Conservation (phyloP, 37 sponge, comb jelly and placozoan species). For the Halisarca cf. caerulea region DNA sequence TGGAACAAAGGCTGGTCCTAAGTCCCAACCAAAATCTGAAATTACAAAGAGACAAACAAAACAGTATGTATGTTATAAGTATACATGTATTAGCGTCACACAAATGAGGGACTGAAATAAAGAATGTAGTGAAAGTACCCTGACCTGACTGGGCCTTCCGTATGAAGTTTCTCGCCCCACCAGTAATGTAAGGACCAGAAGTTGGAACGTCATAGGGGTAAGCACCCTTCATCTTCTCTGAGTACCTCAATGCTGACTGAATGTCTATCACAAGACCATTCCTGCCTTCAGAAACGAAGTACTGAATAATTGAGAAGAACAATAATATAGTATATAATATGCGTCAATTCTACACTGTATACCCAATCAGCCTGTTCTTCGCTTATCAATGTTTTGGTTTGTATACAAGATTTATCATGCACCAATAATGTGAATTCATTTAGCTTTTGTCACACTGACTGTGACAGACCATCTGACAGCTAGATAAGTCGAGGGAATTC, state of each 20-base stretch:
- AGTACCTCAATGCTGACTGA: slow-evolving; percentile 77
- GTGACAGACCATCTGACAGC: too few relatives aligned
- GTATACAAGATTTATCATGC: too few relatives aligned
- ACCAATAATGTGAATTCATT: too few relatives aligned
- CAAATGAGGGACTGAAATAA: too few relatives aligned
- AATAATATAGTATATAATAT: not conserved
- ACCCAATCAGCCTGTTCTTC: too few relatives aligned
- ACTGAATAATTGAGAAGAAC: slow-evolving; percentile 37
- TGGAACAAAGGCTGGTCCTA: slow-evolving; percentile 96
- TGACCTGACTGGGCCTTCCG: slow-evolving; percentile 84
- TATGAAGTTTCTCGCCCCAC: slow-evolving; percentile 72
- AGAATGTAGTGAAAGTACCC: too few relatives aligned
- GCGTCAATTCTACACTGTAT: too few relatives aligned
- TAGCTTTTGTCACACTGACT: too few relatives aligned
- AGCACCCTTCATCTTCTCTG: slow-evolving; percentile 10
- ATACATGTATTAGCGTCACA: too few relatives aligned
- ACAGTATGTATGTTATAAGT: too few relatives aligned
- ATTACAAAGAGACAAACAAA: not conserved
- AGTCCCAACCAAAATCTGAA: slow-evolving; percentile 99
- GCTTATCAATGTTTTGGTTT: too few relatives aligned
- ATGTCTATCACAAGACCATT: slow-evolving; percentile 53
- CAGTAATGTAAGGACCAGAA: slow-evolving; percentile 43
- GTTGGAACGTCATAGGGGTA: slow-evolving; percentile 66
- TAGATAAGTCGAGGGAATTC: too few relatives aligned
- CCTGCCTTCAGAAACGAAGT: slow-evolving; percentile 1